phyloP scores from a whole-genome alignment of 2,888 invertebrate genomes.

The Cheilosia pagana region DNA sequence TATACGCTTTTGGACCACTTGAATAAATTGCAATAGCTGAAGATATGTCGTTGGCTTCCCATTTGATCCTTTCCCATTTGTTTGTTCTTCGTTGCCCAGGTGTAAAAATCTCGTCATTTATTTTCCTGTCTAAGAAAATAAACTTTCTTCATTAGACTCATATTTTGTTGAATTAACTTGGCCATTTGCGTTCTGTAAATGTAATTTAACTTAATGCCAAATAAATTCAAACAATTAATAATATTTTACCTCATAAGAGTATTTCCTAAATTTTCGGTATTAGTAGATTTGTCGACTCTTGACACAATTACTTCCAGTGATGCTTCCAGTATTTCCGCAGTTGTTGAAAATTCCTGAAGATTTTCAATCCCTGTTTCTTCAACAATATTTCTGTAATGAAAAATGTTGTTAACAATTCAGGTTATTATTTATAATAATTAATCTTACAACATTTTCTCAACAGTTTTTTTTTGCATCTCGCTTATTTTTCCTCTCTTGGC shows the following conservation, averaged over 20 bases:
- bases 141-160: not conserved
- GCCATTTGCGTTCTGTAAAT: conserved; percentile 8
- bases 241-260: not conserved
- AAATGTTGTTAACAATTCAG: too few species aligned
- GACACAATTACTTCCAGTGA: too few species aligned
- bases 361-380: not conserved
- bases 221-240: not conserved
- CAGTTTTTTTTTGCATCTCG: too few species aligned
- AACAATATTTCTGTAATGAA: too few species aligned
- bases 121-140: conserved; percentile 6
- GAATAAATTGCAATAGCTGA: conserved; percentile 20
- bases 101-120: conserved; percentile 19
- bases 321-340: not conserved
- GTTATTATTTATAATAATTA: too few species aligned
- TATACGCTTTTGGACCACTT: conserved; percentile 18
- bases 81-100: conserved; percentile 29
- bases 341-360: not conserved
- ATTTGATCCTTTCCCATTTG: conserved; percentile 13
- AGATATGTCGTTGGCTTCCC: conserved; percentile 26
- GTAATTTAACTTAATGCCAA: not conserved
- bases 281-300: too few species aligned
- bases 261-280: not conserved
- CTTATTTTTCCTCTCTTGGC: too few species aligned
- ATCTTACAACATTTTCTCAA: too few species aligned
- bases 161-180: conserved; percentile 1